phyloP scores from a whole-genome alignment of 2,113 vertebrate genomes.

The Herpetotheres cachinnans region DNA sequence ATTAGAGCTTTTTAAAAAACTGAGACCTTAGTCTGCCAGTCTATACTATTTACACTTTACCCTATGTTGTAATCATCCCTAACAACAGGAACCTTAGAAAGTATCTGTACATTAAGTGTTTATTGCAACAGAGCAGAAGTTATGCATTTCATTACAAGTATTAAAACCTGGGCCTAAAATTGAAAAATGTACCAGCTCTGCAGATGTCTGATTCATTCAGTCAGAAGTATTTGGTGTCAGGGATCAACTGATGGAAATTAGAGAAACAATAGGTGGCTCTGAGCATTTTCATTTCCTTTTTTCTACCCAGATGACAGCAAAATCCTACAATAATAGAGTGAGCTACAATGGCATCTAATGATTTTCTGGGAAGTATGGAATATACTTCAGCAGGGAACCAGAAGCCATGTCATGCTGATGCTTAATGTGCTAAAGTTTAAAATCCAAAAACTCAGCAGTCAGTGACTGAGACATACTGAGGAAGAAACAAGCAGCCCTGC shows the following conservation, averaged over 20 bases:
- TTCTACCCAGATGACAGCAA: background rate
- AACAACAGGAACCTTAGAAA: background rate
- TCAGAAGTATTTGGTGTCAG: background rate
- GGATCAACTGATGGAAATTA: background rate
- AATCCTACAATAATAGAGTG: background rate
- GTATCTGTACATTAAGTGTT: background rate
- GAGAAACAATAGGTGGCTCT: background rate
- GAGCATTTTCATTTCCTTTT: background rate
- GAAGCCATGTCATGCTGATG: background rate
- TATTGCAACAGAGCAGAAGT: background rate
- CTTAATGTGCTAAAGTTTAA: background rate
- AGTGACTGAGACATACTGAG: background rate
- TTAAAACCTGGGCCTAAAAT: background rate
- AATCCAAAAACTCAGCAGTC: background rate
- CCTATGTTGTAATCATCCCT: background rate
- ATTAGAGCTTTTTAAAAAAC: background rate
- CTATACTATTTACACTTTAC: background rate
- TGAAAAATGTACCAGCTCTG: background rate
- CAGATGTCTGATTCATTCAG: background rate
- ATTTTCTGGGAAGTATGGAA: conserved; percentile 19
- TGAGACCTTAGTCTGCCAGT: background rate
- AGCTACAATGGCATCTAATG: background rate
- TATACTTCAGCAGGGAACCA: background rate
- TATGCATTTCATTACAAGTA: background rate
- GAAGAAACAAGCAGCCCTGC: background rate